These are phyloP conservation scores for Charanyca ferruginea DNA, from an alignment of 2,888 invertebrate species.

Conservation along the genomic window DNA sequence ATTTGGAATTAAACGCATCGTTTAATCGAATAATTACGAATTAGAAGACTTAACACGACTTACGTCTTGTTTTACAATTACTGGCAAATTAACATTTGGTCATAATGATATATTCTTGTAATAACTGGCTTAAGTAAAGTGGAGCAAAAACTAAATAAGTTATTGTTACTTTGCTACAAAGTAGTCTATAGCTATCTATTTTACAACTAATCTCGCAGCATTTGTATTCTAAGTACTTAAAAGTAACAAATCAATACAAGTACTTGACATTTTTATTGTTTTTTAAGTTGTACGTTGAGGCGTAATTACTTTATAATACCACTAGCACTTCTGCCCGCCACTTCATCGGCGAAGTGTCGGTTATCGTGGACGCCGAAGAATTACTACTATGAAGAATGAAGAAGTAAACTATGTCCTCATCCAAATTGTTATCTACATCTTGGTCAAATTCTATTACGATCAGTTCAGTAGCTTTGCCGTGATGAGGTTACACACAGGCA, in stretches of 20 bases:
- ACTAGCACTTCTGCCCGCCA: no score
- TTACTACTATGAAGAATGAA: neutral
- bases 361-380: neutral
- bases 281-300: neutral
- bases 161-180: neutral
- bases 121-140: constrained; percentile 4
- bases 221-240: neutral
- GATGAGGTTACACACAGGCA: neutral
- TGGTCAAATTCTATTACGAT: neutral
- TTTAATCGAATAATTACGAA: constrained; percentile 29
- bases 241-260: neutral
- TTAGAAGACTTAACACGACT: constrained; percentile 15
- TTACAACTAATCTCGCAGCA: neutral
- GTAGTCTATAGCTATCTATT: neutral
- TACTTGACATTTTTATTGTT: no score
- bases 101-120: constrained; percentile 9
- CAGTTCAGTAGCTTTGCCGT: neutral
- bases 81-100: constrained; percentile 13
- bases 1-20: constrained; percentile 21
- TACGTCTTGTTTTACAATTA: constrained; percentile 1
- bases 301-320: no score
- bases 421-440: neutral
- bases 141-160: constrained; percentile 5
- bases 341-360: neutral
- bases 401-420: neutral